A percentile compares a stretch with the other conserved stretches of the same genome.
Conservation (phyloP, 2,113 vertebrate genomes). For the Martes martes region DNA sequence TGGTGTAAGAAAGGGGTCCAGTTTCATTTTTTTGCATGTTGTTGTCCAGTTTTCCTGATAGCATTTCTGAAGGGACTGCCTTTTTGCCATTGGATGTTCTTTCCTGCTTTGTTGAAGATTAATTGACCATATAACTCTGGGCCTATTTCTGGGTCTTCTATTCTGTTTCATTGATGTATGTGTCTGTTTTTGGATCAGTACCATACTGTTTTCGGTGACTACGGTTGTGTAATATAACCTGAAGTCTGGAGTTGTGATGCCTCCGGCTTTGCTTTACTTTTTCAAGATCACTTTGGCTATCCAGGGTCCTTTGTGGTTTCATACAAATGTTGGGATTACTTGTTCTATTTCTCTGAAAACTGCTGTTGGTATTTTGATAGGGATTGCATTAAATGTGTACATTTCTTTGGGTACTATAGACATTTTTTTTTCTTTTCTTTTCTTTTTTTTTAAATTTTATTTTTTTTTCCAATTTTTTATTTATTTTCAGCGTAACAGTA, state of each 20-base stretch:
- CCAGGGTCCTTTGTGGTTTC: background rate
- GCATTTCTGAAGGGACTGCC: background rate
- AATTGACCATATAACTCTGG: background rate
- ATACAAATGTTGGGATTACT: background rate
- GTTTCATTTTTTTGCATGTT: background rate
- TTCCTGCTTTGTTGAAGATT: background rate
- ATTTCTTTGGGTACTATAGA: no score
- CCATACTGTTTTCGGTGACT: background rate
- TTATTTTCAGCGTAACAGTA: no score
- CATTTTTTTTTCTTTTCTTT: no score
- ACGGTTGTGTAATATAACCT: background rate
- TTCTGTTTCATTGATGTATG: background rate
- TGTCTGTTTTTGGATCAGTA: background rate
- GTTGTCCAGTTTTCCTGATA: background rate
- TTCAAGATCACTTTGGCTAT: background rate
- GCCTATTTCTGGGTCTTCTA: background rate
- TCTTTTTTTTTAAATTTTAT: no score
- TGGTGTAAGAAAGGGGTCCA: background rate
- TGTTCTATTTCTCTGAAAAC: background rate
- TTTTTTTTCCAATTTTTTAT: no score
- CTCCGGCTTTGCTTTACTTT: background rate
- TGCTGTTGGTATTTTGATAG: background rate
- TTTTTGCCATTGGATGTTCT: background rate
- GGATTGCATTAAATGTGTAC: background rate
- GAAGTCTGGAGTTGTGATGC: background rate